Percentiles rank a stretch among this genome's conserved stretches.
Conservation (phyloP, 2,113 vertebrate species). For the Pituophis catenifer region DNA sequence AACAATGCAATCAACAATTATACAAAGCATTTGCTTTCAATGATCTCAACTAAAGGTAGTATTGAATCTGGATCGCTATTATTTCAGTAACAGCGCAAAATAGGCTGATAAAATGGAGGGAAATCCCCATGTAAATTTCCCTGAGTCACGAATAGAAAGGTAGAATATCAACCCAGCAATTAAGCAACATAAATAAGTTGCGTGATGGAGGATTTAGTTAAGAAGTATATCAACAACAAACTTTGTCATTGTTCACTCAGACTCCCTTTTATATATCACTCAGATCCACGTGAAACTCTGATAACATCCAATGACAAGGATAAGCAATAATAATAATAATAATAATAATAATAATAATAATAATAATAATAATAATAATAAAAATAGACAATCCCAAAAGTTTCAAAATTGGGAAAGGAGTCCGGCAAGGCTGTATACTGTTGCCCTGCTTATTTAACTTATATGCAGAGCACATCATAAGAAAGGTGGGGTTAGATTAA, state of each 20-base stretch:
- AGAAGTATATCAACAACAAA: neutral
- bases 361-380: too few species aligned
- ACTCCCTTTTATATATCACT: neutral
- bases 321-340: neutral
- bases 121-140: neutral
- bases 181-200: neutral
- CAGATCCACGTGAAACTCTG: neutral
- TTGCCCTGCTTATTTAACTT: too few species aligned
- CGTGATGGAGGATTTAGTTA: neutral
- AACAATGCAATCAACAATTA: neutral
- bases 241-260: neutral
- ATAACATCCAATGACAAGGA: neutral
- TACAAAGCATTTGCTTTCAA: neutral
- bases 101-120: neutral
- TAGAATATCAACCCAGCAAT: neutral
- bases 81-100: neutral
- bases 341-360: too few species aligned
- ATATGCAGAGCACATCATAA: too few species aligned
- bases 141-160: neutral
- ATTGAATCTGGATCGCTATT: neutral
- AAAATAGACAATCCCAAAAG: neutral
- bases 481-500: too few species aligned
- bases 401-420: too few species aligned
- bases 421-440: too few species aligned
- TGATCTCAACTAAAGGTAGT: neutral